phyloP scores from a whole-genome alignment of 1,140 invertebrate genomes.

The Anadara kagoshimensis region DNA sequence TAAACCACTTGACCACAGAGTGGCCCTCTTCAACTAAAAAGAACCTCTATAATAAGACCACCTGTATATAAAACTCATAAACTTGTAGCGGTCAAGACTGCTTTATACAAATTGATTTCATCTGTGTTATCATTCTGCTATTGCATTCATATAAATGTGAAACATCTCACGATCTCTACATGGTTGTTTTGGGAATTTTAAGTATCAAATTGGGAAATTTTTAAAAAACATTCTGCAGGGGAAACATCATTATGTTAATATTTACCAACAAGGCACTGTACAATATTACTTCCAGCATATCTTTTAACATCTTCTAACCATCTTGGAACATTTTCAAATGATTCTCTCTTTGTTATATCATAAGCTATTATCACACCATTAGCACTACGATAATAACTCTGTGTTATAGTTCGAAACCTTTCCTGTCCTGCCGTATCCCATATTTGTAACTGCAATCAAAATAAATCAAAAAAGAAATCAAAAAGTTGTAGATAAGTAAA shows the following conservation, averaged over 20 bases:
- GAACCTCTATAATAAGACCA: no score
- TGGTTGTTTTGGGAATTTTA: slow-evolving; percentile 94
- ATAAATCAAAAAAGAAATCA: not conserved
- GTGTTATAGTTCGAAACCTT: slow-evolving; percentile 96
- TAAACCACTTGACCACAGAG: no score
- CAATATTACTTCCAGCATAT: slow-evolving; percentile 92
- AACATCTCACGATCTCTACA: slow-evolving; percentile 96
- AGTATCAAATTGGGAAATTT: not conserved
- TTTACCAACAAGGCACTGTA: slow-evolving; percentile 90
- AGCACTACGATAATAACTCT: slow-evolving; percentile 79
- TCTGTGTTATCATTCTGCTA: slow-evolving; percentile 80
- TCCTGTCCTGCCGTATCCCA: slow-evolving; percentile 99
- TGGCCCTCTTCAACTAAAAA: no score
- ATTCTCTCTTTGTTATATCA: slow-evolving; percentile 93
- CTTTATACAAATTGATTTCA: slow-evolving; percentile 85
- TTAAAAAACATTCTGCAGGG: not conserved
- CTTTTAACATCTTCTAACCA: slow-evolving; percentile 96
- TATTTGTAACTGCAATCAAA: slow-evolving; percentile 84
- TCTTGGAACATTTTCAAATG: slow-evolving; percentile 90
- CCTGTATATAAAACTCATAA: no score
- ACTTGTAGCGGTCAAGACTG: no score
- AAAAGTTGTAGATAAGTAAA: not conserved
- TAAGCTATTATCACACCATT: slow-evolving; percentile 84
- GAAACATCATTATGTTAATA: slow-evolving; percentile 1
- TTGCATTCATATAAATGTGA: slow-evolving; percentile 92